Base-by-base conservation (phyloP, 2,113 vertebrate genomes). In the Reinhardtius hippoglossoides region DNA sequence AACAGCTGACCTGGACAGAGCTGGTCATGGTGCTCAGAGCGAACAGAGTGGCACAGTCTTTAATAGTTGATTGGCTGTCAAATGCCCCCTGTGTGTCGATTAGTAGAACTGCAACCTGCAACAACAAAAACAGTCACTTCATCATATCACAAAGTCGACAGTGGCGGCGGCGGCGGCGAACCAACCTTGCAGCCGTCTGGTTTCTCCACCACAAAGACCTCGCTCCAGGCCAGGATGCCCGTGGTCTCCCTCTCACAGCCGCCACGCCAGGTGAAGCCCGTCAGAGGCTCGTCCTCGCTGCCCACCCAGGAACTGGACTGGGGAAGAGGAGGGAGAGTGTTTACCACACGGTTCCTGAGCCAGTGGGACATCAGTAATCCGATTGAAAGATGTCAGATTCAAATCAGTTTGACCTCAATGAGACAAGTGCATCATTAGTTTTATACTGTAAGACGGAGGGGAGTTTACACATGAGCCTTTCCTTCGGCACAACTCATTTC, bases 31-130 rank as follows among this genome's bases (percentile, higher is more conserved):
- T 98, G 94, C 97, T 98, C 78, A 98, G 90, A 79, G 97, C 97
- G 90, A 98, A 98, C 79, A 98, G 96, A 0, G 97, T 98, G 24
- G 97, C 97, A 86, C 96, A 99, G 89, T 98, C 97, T 94, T 96
- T 98, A 90, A 99, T 97, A 74, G 97, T 98, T 9, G 97, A 99
- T 90, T 98, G 97, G 90, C 97, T 99, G 92, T 99, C 97, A 92
- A 99, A 99, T 82, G 97, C 96, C 89, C 97, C 97, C 92, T 99
- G 97, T 82, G 97, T 98, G 93, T 98, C 97, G 83, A 99, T 96
- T 40, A 99, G 95, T 59, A 98, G 89, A 66, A 99, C 96, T 81
- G 97, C 97, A 90, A 98, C 96, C 97, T 99, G 73, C 57, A 21
- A 67, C 0, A 44, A 55, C 23, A 57, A 9, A 26, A 35, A 42